These are phyloP conservation scores for Patella depressa DNA, from an alignment of 2,888 invertebrate species.

Conservation along the genomic window DNA sequence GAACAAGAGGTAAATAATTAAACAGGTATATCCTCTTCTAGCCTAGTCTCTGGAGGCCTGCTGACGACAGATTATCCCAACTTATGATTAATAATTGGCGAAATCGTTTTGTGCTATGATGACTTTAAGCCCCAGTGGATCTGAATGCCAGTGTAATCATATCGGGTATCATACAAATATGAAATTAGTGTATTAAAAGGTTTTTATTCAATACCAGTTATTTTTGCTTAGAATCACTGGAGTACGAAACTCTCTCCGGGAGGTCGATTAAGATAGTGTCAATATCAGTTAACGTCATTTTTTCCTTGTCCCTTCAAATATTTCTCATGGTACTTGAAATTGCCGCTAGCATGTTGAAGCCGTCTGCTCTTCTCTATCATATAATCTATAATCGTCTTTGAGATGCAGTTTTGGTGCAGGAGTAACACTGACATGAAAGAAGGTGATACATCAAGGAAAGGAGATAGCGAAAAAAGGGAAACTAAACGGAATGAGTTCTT, in stretches of 20 bases:
- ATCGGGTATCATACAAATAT: too few species aligned
- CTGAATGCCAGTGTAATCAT: too few species aligned
- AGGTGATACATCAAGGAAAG: neutral
- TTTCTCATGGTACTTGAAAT: neutral
- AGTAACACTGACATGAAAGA: conserved; percentile 4
- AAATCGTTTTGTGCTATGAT: too few species aligned
- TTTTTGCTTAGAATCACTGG: neutral
- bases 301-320: neutral
- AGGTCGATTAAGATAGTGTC: conserved; percentile 1
- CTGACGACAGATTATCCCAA: too few species aligned
- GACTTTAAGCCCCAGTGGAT: too few species aligned
- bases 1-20: too few species aligned
- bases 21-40: too few species aligned
- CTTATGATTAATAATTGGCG: too few species aligned
- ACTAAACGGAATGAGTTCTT: too few species aligned
- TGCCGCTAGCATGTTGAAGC: neutral
- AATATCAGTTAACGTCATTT: neutral
- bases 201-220: too few species aligned
- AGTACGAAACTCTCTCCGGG: neutral
- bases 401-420: neutral
- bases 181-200: too few species aligned
- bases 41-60: too few species aligned
- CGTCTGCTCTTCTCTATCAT: neutral
- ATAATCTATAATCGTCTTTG: conserved; percentile 6
- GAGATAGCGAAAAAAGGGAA: neutral